A percentile compares a stretch with the other conserved stretches of the same genome.
These are phyloP conservation scores for Chelonus formosanus DNA, from an alignment of 2,888 invertebrate genomes.

Conservation along the genomic window DNA sequence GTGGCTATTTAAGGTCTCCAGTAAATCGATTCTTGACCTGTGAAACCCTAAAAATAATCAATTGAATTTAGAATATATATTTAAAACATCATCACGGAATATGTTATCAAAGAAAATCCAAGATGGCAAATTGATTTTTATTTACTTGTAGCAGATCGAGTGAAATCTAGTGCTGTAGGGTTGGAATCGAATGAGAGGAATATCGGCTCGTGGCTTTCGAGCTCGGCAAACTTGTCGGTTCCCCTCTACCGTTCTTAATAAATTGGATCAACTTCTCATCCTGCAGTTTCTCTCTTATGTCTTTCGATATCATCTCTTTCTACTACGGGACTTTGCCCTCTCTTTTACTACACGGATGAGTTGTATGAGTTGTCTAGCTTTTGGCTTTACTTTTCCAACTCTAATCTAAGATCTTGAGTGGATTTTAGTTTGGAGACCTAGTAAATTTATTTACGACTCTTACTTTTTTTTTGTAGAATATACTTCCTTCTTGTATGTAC, in stretches of 20 bases:
- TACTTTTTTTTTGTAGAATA: slow-evolving; percentile 1
- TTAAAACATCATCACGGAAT: background rate
- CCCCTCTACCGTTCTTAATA: slow-evolving; percentile 51
- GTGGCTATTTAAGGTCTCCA: too few species aligned
- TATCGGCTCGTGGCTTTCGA: slow-evolving; percentile 26
- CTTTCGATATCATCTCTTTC: slow-evolving; percentile 22
- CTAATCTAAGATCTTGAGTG: slow-evolving; percentile 64
- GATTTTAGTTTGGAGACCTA: slow-evolving; percentile 52
- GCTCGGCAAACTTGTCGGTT: slow-evolving; percentile 30
- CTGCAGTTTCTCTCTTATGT: slow-evolving; percentile 20
- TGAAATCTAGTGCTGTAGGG: slow-evolving; percentile 27
- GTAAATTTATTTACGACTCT: slow-evolving; percentile 42
- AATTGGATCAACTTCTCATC: slow-evolving; percentile 62
- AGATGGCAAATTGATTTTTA: slow-evolving; percentile 32
- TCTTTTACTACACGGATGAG: slow-evolving; percentile 48
- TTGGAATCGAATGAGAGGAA: slow-evolving; percentile 28
- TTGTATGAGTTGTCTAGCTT: slow-evolving; percentile 58
- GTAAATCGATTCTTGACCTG: too few species aligned
- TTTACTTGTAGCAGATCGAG: slow-evolving; percentile 28
- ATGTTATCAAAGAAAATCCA: slow-evolving; percentile 1
- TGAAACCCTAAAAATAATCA: background rate
- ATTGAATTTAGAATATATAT: background rate
- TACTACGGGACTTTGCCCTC: slow-evolving; percentile 8
- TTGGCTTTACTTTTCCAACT: slow-evolving; percentile 59
- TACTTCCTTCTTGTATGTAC: background rate